Evolutionary conservation across 1,140 invertebrate genomes (phyloP).

Genomic region (Oreohelix idahoensis): DNA sequence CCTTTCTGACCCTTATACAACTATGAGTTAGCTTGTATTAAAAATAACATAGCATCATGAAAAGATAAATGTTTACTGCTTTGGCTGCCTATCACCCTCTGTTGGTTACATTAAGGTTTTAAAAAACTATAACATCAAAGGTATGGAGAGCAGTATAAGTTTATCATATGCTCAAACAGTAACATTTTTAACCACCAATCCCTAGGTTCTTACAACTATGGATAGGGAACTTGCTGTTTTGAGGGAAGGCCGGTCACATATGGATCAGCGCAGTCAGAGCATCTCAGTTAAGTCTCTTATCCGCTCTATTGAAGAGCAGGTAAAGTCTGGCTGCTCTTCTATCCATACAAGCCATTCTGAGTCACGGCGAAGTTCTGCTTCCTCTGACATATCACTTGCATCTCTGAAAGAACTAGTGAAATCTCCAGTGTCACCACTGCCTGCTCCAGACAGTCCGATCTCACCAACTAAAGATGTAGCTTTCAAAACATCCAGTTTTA

Average conservation of each 20-base stretch:
- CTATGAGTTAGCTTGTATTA: too few species aligned
- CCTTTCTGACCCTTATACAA: too few species aligned
- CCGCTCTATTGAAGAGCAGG: slow-evolving; percentile 87
- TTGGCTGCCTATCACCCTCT: too few species aligned
- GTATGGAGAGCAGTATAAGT: too few species aligned
- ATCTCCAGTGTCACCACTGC: slow-evolving; percentile 57
- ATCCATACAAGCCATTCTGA: slow-evolving; percentile 63
- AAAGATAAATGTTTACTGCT: too few species aligned
- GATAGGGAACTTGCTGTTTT: slow-evolving; percentile 63
- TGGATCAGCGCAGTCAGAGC: slow-evolving; percentile 72
- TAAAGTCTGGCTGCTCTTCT: slow-evolving; percentile 76
- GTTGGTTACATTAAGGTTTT: too few species aligned
- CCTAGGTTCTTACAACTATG: slow-evolving; percentile 52
- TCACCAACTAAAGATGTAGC: slow-evolving; percentile 56
- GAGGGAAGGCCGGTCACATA: slow-evolving; percentile 52
- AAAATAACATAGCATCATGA: too few species aligned
- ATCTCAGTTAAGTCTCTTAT: slow-evolving; percentile 91
- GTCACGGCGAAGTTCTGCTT: slow-evolving; percentile 63
- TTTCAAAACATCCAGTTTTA: slow-evolving; percentile 36
- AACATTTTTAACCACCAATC: background rate
- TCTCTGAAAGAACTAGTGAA: slow-evolving; percentile 56
- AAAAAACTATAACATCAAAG: too few species aligned
- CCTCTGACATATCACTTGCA: slow-evolving; percentile 47
- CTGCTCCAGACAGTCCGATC: slow-evolving; percentile 44
- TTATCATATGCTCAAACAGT: too few species aligned